Evolutionary conservation across 2,113 vertebrate species (phyloP).

Genomic region (Ictalurus punctatus): DNA sequence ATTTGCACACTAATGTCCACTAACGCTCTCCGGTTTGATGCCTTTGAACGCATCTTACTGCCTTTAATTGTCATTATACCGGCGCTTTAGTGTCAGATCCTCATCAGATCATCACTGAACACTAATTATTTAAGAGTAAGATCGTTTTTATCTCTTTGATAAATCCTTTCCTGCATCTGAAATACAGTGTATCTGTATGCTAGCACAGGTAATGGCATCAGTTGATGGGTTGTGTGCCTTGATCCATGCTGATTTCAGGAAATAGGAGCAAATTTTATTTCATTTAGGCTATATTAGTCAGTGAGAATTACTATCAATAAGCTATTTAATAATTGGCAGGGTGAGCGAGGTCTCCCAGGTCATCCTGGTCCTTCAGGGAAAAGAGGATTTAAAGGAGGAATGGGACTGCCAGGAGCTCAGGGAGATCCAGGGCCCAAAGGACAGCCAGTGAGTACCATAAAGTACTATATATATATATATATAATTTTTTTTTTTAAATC

Average conservation of each 20-base stretch:
- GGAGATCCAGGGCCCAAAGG: conserved; percentile 87
- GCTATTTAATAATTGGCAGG: conserved; percentile 67
- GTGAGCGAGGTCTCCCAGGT: conserved; percentile 89
- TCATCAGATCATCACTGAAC: background rate
- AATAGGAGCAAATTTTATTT: background rate
- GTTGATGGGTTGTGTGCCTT: background rate
- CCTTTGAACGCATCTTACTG: background rate
- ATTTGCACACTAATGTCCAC: background rate
- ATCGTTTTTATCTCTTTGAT: background rate
- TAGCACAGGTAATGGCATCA: background rate
- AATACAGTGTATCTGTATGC: background rate
- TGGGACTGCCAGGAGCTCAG: conserved; percentile 82
- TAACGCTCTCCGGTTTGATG: background rate
- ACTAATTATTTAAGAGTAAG: background rate
- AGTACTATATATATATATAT: background rate
- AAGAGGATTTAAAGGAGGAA: conserved; percentile 85
- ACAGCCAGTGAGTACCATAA: conserved; percentile 80
- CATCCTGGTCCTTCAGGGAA: conserved; percentile 85
- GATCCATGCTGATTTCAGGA: background rate
- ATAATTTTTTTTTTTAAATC: conserved; percentile 8
- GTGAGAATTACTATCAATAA: background rate
- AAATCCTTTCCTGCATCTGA: background rate
- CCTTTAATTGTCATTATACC: background rate
- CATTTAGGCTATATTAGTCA: background rate
- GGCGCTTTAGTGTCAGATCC: background rate